Evolutionary conservation across 2,797 vertebrate species (phyloP), one percentile per base, ranked within the genome.

Genomic region (Sphenopsis melanotis): DNA sequence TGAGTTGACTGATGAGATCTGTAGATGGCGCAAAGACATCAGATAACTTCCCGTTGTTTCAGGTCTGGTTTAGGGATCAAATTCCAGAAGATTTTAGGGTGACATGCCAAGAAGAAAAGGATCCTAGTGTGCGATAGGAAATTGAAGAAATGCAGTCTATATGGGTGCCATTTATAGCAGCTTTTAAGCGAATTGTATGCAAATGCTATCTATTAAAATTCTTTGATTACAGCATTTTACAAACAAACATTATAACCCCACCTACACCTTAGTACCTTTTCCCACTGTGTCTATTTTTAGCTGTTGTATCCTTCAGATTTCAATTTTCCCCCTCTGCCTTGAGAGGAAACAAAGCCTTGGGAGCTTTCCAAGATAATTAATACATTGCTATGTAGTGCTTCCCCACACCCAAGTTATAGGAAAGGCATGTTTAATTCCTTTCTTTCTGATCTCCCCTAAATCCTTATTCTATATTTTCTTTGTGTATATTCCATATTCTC

Each of bases 11-110:
- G 27, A 15, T n/a, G 24, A 52, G 44, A 27, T 34, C 57, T 17
- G 29, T 42, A 92, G 92, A 17, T 86, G 93, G 94, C 70, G 76
- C 55, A 68, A 83, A 76, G 36, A n/a, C 0, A 8, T 27, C 74
- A 44, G 50, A 6, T 18, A 75, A 52, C 8, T 6, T 55, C 39
- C 22, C 0, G 0, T 9, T 4, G 60, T 66, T 65, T 32, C 16
- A 23, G 30, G 1, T n/a, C 70, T 2, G 0, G 18, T 10, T 22
- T 24, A 11, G 13, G 17, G 12, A 20, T 59, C 47, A 47, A 26
- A 10, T 37, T 74, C 14, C 11, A 15, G 22, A 41, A 20, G 10
- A 26, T 15, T 81, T 89, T 29, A 70, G 49, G 20, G 27, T 27
- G 17, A 68, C 18, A 3, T 11, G 18, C 19, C 17, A 46, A 55